These are phyloP conservation scores for rabbit (Oryctolagus cuniculus) DNA, from an alignment of 2,113 vertebrate genomes.

Conservation along the genomic window mOryCun1.1 NC_091432.1:6908501-6909000, in stretches of 20 bases:
- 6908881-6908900: too few relatives aligned
- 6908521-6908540: background rate
- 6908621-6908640: background rate
- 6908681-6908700: background rate
- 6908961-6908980: too few relatives aligned
- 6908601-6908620: background rate
- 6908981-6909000: background rate
- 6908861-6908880: too few relatives aligned
- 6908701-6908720: background rate
- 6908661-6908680: background rate
- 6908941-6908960: too few relatives aligned
- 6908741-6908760: background rate
- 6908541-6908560: background rate
- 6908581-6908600: background rate
- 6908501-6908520: constrained; percentile 55
- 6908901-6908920: too few relatives aligned
- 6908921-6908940: too few relatives aligned
- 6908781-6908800: too few relatives aligned
- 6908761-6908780: too few relatives aligned
- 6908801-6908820: too few relatives aligned
- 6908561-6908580: constrained; percentile 7
- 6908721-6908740: background rate
- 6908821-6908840: too few relatives aligned
- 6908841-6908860: too few relatives aligned
- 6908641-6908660: background rate